Evolutionary conservation across 1,140 invertebrate species (phyloP).

Genomic region (Saccostrea echinata): DNA sequence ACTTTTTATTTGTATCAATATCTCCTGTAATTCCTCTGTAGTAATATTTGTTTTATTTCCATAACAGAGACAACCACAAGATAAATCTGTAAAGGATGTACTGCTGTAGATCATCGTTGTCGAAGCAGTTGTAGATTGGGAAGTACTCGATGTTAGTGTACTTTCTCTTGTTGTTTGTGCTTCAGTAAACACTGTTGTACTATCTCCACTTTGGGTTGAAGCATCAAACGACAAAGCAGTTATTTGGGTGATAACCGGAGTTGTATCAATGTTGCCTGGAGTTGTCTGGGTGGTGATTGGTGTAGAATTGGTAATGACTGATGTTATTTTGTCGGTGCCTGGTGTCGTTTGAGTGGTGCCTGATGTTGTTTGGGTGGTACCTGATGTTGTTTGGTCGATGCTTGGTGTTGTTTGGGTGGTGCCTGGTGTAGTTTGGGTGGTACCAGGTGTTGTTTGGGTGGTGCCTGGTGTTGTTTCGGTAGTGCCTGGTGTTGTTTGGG

Average conservation of each 20-base stretch:
- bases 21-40: slow-evolving; percentile 14
- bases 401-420: too few species aligned
- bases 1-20: slow-evolving; percentile 1
- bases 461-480: background rate
- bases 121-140: too few species aligned
- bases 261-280: background rate
- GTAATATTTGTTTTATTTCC: slow-evolving; percentile 15
- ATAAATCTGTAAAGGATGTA: too few species aligned
- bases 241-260: too few species aligned
- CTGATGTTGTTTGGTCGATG: background rate
- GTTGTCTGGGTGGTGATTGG: background rate
- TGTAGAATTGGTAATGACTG: background rate
- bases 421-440: background rate
- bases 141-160: too few species aligned
- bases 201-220: too few species aligned
- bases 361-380: background rate
- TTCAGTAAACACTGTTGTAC: too few species aligned
- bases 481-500: background rate
- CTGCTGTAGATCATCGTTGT: too few species aligned
- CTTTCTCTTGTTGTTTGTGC: too few species aligned
- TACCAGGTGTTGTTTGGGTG: background rate
- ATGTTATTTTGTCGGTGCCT: background rate
- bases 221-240: too few species aligned
- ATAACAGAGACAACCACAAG: background rate
- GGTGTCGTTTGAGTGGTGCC: background rate